Base-by-base conservation (phyloP, 1,140 invertebrate genomes). In the Gonioctena quinquepunctata region DNA sequence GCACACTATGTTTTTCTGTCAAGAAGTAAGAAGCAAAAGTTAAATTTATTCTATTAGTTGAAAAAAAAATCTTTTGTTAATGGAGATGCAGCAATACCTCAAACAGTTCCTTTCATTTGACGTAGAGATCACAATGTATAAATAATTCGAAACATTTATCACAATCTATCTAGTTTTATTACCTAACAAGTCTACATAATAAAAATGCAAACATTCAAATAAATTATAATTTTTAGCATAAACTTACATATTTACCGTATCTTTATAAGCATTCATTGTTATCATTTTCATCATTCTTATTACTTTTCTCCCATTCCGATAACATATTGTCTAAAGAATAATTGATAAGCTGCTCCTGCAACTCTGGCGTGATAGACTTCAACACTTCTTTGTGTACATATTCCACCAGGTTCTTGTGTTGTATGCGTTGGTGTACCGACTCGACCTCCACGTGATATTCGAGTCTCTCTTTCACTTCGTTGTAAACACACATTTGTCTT, bases 331-430 rank as follows among this genome's bases (percentile, higher is more conserved):
- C 87, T 76, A 98, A 93, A 84, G 95, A 97, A 81, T 92, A 92
- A 80, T 92, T 88, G 50, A 98, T 85, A 59, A 90, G 90, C 67
- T 93, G 89, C 82, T 95, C 92, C 83, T 98, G 94, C 84, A 96
- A 93, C 77, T 97, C 90, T 1, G 95, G 91, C 49, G 94, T 96
- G 77, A 98, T 93, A 69, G 93, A 89, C 80, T 94, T 91, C 28
- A 90, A 83, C 8, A 98, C 96, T 80, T 88, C 92, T 71, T 86
- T 84, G 1, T 95, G 89, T 68, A 98, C 93, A 94, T 96, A 99
- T 77, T 94, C 89, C 0, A 94, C 93, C 94, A 98, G 94, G 82
- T 97, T 92, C 83, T 93, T 93, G 81, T 97, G 95, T 77, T 93
- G 87, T 74, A 98, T 88, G 73, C 91, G 89, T 64, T 85, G 89